phyloP scores from a whole-genome alignment of 2,888 invertebrate genomes.

The Aelia acuminata region DNA sequence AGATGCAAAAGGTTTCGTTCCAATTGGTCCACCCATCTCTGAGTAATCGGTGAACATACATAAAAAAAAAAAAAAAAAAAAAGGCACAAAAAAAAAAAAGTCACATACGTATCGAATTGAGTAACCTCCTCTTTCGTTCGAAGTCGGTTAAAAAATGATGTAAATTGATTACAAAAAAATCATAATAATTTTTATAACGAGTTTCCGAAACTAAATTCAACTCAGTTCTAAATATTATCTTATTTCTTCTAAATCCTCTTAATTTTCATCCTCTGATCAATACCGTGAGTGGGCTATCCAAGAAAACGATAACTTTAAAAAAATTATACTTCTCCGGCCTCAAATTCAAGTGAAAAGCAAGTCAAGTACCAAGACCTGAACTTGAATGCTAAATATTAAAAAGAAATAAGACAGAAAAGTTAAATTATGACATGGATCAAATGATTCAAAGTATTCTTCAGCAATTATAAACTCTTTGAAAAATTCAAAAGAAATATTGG shows the following conservation, averaged over 20 bases:
- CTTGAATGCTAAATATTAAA: background rate
- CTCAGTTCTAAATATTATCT: background rate
- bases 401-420: background rate
- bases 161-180: no score
- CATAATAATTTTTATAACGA: no score
- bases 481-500: background rate
- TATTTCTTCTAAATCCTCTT: background rate
- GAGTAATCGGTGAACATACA: no score
- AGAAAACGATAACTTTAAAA: background rate
- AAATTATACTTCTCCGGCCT: background rate
- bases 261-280: background rate
- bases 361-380: background rate
- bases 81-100: no score
- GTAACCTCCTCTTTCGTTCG: no score
- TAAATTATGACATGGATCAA: background rate
- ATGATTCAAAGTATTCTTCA: background rate
- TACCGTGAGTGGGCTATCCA: background rate
- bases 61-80: no score
- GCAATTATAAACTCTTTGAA: slow-evolving; percentile 8
- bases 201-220: background rate
- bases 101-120: no score
- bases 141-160: no score
- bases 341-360: background rate
- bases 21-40: no score
- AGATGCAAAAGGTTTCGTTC: no score